Evolutionary conservation across 1,140 invertebrate genomes (phyloP).

Genomic region (Zeugodacus cucurbitae): DNA sequence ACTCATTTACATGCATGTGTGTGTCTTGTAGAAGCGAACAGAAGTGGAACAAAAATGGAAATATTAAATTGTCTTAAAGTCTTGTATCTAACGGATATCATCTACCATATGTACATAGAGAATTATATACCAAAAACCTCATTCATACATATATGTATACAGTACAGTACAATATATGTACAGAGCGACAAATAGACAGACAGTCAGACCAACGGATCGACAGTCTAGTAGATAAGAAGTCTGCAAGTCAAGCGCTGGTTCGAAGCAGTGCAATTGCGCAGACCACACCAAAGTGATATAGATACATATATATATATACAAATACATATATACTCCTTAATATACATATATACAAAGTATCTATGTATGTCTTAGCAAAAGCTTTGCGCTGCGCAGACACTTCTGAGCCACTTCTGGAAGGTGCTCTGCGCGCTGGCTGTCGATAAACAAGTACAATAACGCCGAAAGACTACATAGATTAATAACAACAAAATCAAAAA

Average conservation of each 20-base stretch:
- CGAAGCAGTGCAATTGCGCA: neutral
- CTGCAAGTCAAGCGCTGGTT: neutral
- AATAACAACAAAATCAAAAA: neutral
- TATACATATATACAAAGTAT: neutral
- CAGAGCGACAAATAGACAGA: too few species aligned
- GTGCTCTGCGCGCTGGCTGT: neutral
- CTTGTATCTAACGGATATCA: neutral
- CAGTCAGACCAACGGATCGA: neutral
- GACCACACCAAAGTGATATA: neutral
- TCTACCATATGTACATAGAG: neutral
- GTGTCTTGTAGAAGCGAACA: neutral
- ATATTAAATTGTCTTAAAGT: neutral
- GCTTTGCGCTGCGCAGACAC: neutral
- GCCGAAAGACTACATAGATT: neutral
- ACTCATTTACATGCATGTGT: neutral
- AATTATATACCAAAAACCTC: neutral
- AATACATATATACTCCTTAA: neutral
- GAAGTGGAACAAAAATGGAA: neutral
- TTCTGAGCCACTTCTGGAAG: slow-evolving; percentile 1
- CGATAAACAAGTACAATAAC: neutral
- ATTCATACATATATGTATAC: neutral
- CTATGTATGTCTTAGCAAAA: neutral
- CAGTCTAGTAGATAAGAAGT: neutral
- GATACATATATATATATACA: neutral
- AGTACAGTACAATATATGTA: neutral